Evolutionary conservation across 2,888 invertebrate species (phyloP).

Genomic region (Drosophila demipolita): DNA sequence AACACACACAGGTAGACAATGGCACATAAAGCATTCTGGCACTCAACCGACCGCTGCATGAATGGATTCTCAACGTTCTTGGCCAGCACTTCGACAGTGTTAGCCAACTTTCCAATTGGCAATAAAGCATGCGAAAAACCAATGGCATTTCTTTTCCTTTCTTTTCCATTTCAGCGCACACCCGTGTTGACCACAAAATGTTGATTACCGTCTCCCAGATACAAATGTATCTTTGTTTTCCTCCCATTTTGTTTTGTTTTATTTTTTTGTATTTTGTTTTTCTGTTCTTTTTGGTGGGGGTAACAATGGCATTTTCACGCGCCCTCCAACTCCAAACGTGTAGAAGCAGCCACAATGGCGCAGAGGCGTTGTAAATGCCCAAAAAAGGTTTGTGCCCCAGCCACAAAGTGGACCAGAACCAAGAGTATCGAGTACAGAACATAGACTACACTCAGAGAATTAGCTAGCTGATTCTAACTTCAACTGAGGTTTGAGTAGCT

Average conservation of each 20-base stretch:
- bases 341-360: conserved; percentile 57
- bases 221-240: conserved; percentile 27
- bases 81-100: conserved; percentile 29
- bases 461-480: not conserved
- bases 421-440: not conserved
- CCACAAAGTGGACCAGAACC: conserved; percentile 48
- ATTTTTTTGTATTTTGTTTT: not conserved
- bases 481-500: not conserved
- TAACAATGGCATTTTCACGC: conserved; percentile 76
- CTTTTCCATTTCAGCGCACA: conserved; percentile 41
- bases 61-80: conserved; percentile 54
- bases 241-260: conserved; percentile 7
- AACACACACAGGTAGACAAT: conserved; percentile 48
- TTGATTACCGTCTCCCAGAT: conserved; percentile 67
- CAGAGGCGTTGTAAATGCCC: conserved; percentile 79
- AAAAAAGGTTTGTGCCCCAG: conserved; percentile 66
- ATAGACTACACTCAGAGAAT: conserved; percentile 31
- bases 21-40: conserved; percentile 78
- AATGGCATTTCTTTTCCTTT: conserved; percentile 57
- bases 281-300: conserved; percentile 24
- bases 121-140: conserved; percentile 77
- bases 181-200: conserved; percentile 75
- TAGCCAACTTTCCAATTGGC: conserved; percentile 79
- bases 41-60: conserved; percentile 51
- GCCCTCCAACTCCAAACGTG: conserved; percentile 51